Base-by-base conservation (phyloP, 2,113 vertebrate species). In the Pseudopipra pipra region DNA sequence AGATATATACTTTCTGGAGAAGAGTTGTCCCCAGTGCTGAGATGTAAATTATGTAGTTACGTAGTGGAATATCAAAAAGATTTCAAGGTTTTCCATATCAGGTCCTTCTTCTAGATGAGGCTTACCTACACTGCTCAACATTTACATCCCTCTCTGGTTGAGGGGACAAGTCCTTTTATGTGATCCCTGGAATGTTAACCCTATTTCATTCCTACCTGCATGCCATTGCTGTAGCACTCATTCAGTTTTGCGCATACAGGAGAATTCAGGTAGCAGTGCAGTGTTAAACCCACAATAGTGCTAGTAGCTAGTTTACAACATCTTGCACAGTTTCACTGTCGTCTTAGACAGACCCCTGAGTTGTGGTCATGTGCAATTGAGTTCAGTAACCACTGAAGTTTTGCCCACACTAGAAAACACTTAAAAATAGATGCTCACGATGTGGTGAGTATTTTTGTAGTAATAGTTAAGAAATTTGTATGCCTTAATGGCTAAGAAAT, bases 161-260 rank as follows among this genome's bases (percentile, higher is more conserved):
- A 11, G 5, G 8, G 2, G 3, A 1, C 3, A 72, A 12, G 11
- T 70, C 7, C 8, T 33, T 20, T 4, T 22, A n/a, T 1, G 0
- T 24, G 25, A 58, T 41, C 2, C 21, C 39, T 77, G 49, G 25
- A 59, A 55, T 33, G 85, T 49, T 80, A 35, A 54, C 4, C 39
- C 5, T 23, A 4, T 67, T 78, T 78, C 3, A 7, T 74, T 63
- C 52, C 33, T 55, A 37, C 25, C 4, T 37, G 5, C 14, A 14
- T 54, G 22, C 6, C 39, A 12, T 23, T 35, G 16, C 5, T 81
- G 59, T 63, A 54, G 23, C 8, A 20, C 5, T 4, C 3, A 1
- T 81, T 31, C 39, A 31, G 25, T 72, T 68, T 44, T 59, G 21
- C 30, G 11, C 5, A 19, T 31, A 11, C 6, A 33, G 14, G 4